A percentile compares a stretch with the other conserved stretches of the same genome.
Evolutionary conservation across 1,140 invertebrate species (phyloP).

Genomic region (Venustaconcha ellipsiformis): DNA sequence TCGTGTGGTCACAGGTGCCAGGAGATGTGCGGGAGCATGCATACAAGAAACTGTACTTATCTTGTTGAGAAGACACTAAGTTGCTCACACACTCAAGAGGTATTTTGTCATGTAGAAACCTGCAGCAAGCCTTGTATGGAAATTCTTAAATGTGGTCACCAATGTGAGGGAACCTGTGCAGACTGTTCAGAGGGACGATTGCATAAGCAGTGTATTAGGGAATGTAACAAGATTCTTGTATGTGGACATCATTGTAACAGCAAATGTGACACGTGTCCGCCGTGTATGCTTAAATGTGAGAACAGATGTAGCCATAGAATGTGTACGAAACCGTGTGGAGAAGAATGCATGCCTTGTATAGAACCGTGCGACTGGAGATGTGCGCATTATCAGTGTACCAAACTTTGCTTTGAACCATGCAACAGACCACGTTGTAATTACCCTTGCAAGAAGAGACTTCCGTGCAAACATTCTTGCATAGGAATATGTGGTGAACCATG

Average conservation of each 20-base stretch:
- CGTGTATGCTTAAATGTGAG: constrained; percentile 74
- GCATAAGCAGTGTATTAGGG: constrained; percentile 69
- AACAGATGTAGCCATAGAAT: constrained; percentile 72
- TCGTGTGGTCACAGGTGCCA: constrained; percentile 75
- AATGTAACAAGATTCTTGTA: constrained; percentile 60
- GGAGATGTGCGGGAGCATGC: constrained; percentile 74
- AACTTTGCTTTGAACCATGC: constrained; percentile 75
- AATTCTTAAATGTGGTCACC: constrained; percentile 49
- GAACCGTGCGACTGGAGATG: constrained; percentile 71
- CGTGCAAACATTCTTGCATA: constrained; percentile 77
- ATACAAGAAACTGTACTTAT: constrained; percentile 63
- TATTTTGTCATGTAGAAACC: constrained; percentile 51
- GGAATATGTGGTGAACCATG: constrained; percentile 75
- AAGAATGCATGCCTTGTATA: constrained; percentile 74
- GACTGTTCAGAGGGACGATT: constrained; percentile 75
- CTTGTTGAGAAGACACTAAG: constrained; percentile 39
- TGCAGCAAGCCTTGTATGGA: constrained; percentile 33
- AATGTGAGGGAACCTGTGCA: constrained; percentile 50
- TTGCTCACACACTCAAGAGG: constrained; percentile 62
- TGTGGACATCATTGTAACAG: constrained; percentile 67
- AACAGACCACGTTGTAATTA: constrained; percentile 43
- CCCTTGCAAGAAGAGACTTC: constrained; percentile 45
- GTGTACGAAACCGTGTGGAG: constrained; percentile 74
- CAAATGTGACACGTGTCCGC: constrained; percentile 71
- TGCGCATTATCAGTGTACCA: constrained; percentile 72